Percentiles rank a stretch among this genome's conserved stretches.
These are phyloP conservation scores for Zaprionus gabonicus DNA, from an alignment of 1,140 invertebrate species.

Conservation along the genomic window DNA sequence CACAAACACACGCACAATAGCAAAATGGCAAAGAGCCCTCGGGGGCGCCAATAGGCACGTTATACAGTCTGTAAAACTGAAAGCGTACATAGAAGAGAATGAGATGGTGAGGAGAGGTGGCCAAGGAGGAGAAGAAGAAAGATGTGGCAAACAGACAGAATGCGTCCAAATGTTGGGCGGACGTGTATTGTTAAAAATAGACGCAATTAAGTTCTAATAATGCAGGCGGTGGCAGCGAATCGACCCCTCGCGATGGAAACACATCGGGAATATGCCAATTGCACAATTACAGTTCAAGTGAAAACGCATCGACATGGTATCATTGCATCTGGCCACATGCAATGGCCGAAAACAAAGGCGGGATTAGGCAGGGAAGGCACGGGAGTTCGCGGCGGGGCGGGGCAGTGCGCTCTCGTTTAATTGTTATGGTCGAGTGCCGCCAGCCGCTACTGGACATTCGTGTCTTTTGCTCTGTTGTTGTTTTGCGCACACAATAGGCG, in stretches of 20 bases:
- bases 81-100: neutral
- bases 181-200: constrained; percentile 73
- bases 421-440: constrained; percentile 50
- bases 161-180: constrained; percentile 60
- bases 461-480: constrained; percentile 43
- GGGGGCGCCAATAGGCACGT: constrained; percentile 41
- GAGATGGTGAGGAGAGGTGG: constrained; percentile 11
- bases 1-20: constrained; percentile 15
- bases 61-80: constrained; percentile 16
- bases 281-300: constrained; percentile 69
- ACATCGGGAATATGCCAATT: constrained; percentile 55
- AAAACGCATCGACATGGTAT: constrained; percentile 27
- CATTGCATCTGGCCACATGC: constrained; percentile 60
- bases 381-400: neutral
- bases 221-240: constrained; percentile 45
- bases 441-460: constrained; percentile 28
- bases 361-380: neutral
- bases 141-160: constrained; percentile 34
- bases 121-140: constrained; percentile 15
- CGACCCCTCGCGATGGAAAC: constrained; percentile 15
- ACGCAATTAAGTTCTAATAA: constrained; percentile 80
- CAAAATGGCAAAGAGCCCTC: constrained; percentile 50
- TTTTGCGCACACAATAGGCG: constrained; percentile 24
- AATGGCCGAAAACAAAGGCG: constrained; percentile 19
- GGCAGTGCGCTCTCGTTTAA: constrained; percentile 20